phyloP scores from a whole-genome alignment of 2,888 invertebrate genomes.

The Lasioglossum lativentre region DNA sequence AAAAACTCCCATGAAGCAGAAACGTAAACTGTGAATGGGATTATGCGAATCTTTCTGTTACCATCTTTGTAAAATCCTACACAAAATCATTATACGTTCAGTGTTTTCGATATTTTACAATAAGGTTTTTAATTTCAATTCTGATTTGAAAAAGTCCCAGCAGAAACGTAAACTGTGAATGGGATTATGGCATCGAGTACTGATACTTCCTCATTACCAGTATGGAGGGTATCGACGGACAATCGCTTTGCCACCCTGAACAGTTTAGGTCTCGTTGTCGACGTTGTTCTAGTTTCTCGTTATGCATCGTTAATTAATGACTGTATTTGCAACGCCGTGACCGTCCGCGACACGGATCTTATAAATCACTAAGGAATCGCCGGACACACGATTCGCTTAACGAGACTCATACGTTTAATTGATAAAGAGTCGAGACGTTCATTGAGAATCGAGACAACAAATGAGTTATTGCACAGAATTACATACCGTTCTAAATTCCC shows the following conservation, averaged over 20 bases:
- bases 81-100: background rate
- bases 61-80: too few species aligned
- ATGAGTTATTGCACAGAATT: background rate
- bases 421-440: constrained; percentile 22
- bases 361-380: constrained; percentile 53
- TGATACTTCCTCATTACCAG: constrained; percentile 8
- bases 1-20: too few species aligned
- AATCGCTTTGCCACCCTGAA: background rate
- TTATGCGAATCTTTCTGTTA: too few species aligned
- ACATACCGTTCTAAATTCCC: background rate
- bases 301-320: constrained; percentile 56
- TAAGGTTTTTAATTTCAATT: background rate
- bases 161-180: constrained; percentile 16
- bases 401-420: constrained; percentile 32
- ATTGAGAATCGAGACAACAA: background rate
- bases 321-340: constrained; percentile 35
- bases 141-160: background rate
- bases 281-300: constrained; percentile 51
- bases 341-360: constrained; percentile 15
- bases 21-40: too few species aligned
- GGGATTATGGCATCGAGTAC: constrained; percentile 18
- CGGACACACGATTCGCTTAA: constrained; percentile 21
- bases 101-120: background rate
- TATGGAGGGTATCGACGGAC: constrained; percentile 33
- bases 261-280: constrained; percentile 6